Base-by-base conservation (phyloP, 2,888 invertebrate species). In the Drosophila planitibia region DNA sequence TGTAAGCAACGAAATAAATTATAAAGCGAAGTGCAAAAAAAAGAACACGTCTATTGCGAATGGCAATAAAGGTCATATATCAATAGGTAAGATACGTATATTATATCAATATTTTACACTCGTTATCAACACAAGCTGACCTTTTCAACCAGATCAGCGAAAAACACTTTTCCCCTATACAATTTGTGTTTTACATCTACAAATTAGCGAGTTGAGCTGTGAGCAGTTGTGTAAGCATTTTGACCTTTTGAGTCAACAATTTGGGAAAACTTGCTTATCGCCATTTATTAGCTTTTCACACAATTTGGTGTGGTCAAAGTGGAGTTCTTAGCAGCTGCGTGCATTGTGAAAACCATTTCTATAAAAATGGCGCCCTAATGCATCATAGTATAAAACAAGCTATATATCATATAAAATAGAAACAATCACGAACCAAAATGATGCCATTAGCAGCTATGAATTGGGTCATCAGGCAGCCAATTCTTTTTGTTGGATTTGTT, bases 331-430 rank as follows among this genome's bases (percentile, higher is more conserved):
- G 60, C 62, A 59, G 39, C 66, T 75, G 77, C 49, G 33, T 52
- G 35, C n/a, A 51, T 25, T 65, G 28, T 6, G 52, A 57, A 76
- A 76, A 47, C 28, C 76, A 76, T 76, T 68, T 55, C 30, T 47
- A 49, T 67, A 70, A 70, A 76, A 76, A 35, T 30, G 14, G 10
- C 16, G n/a, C 10, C 51, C 52, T 53, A 67, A 74, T 70, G 64
- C 58, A 47, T 19, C 25, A n/a, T 47, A 66, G 32, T 41, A 44
- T 39, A 58, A 62, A 58, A 35, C 55, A 30, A 12, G 39, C 58
- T 64, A 83, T 81, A 86, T 61, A 89, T 84, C 82, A 89, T 76
- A 74, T 79, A 64, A 68, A 63, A 76, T 66, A 65, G 68, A 60
- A 59, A 61, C 64, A 70, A 79, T 73, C 74, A 67, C 62, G 69